Conservation (phyloP, 1,140 invertebrate species). For the Eubasilissa regina region DNA sequence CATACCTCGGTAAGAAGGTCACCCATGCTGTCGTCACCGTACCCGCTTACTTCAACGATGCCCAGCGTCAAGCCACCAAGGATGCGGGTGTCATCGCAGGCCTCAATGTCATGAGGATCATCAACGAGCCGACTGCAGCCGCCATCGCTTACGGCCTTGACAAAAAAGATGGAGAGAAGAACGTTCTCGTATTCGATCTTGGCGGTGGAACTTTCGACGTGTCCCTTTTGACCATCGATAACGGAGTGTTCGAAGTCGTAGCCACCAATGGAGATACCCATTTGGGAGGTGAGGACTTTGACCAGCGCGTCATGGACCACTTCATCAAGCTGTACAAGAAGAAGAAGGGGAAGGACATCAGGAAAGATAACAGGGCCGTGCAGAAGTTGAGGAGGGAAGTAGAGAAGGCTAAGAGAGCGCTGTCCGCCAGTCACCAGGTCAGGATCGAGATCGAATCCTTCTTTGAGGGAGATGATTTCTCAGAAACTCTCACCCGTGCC, state of each 20-base stretch:
- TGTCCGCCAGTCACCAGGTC: constrained; percentile 96
- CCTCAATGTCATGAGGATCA: constrained; percentile 98
- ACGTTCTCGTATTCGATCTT: constrained; percentile 98
- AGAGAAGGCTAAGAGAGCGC: constrained; percentile 97
- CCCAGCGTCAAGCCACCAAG: constrained; percentile 97
- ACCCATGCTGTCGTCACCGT: constrained; percentile 99
- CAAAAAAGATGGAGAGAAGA: constrained; percentile 99
- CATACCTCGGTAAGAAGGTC: constrained; percentile 96
- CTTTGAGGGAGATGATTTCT: constrained; percentile 99
- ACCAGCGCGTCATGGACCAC: constrained; percentile 98
- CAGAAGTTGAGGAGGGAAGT: constrained; percentile 97
- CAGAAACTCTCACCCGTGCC: constrained; percentile 97
- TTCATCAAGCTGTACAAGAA: constrained; percentile 99
- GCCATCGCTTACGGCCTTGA: constrained; percentile 99
- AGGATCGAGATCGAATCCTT: constrained; percentile 99
- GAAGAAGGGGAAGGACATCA: constrained; percentile 98
- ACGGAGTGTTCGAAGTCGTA: constrained; percentile 93
- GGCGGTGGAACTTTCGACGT: constrained; percentile 99
- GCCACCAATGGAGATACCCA: constrained; percentile 99
- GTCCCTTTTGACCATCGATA: constrained; percentile 98
- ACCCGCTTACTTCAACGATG: constrained; percentile 98
- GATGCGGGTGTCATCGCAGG: constrained; percentile 92
- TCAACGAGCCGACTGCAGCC: constrained; percentile 99
- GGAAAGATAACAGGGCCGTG: constrained; percentile 95
- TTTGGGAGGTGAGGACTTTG: constrained; percentile 98